These are phyloP conservation scores for Ormyrus rosae DNA, from an alignment of 2,888 invertebrate genomes.

Conservation along the genomic window DNA sequence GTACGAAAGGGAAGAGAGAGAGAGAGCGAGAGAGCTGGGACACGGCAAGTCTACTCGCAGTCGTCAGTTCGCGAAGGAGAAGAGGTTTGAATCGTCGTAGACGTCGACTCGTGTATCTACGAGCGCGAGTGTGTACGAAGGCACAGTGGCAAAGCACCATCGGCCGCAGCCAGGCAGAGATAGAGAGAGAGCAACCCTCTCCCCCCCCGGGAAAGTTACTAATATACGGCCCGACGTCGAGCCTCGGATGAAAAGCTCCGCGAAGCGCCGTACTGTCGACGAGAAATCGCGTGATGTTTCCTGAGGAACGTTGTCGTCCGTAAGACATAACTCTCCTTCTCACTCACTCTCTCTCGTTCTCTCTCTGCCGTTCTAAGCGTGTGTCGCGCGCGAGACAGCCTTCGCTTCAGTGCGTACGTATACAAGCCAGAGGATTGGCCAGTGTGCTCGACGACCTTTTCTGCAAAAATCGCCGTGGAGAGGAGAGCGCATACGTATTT, in stretches of 20 bases:
- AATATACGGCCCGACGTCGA: slow-evolving; percentile 23
- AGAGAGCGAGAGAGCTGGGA: too few relatives aligned
- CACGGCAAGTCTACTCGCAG: not conserved
- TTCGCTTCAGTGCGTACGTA: too few relatives aligned
- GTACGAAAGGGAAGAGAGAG: not conserved
- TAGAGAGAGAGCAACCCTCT: not conserved
- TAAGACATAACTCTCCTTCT: slow-evolving; percentile 4
- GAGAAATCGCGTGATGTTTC: slow-evolving; percentile 22
- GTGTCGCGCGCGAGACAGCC: not conserved
- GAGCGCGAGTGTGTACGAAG: not conserved
- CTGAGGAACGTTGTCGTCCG: slow-evolving; percentile 23
- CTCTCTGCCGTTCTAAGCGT: not conserved
- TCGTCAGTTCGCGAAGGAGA: slow-evolving; percentile 27
- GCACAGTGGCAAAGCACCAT: not conserved
- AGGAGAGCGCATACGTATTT: too few relatives aligned
- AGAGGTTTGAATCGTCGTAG: slow-evolving; percentile 39
- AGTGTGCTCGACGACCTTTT: too few relatives aligned
- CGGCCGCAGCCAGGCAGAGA: too few relatives aligned
- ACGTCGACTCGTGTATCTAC: not conserved
- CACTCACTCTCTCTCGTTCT: not conserved
- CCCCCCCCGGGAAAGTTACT: not conserved
- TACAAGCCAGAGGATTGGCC: too few relatives aligned
- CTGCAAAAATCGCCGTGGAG: too few relatives aligned
- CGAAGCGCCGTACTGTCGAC: not conserved
- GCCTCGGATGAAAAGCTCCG: slow-evolving; percentile 26